Conservation (phyloP, 2,888 invertebrate genomes). For the Ectemnius cavifrons region DNA sequence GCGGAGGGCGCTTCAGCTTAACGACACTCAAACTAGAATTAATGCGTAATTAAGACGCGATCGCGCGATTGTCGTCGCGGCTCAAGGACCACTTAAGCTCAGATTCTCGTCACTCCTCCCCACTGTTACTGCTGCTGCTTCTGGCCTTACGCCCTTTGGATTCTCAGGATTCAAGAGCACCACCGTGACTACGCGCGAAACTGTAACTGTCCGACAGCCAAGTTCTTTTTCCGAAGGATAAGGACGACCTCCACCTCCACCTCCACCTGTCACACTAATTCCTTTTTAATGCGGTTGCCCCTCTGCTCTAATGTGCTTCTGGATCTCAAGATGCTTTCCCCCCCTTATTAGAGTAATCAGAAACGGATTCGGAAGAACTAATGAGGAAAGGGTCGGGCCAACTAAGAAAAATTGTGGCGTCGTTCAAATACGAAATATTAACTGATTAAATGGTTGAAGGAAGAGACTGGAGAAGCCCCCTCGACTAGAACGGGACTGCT, state of each 20-base stretch:
- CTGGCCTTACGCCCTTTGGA: slow-evolving; percentile 38
- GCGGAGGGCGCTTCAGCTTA: slow-evolving; percentile 57
- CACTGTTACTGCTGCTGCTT: not conserved
- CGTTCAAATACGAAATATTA: slow-evolving; percentile 13
- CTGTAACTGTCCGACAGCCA: slow-evolving; percentile 18
- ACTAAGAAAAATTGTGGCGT: not conserved
- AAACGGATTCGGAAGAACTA: not conserved
- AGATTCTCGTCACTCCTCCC: slow-evolving; percentile 19
- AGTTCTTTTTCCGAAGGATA: slow-evolving; percentile 9
- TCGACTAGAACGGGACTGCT: not conserved
- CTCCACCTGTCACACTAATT: slow-evolving; percentile 31
- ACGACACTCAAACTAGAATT: slow-evolving; percentile 66
- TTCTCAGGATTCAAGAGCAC: slow-evolving; percentile 45
- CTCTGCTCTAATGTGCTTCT: slow-evolving; percentile 5
- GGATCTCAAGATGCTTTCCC: slow-evolving; percentile 54
- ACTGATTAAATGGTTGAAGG: not conserved
- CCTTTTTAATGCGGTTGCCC: slow-evolving; percentile 35
- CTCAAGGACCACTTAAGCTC: slow-evolving; percentile 57
- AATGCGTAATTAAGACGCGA: slow-evolving; percentile 68
- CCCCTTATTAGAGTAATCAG: slow-evolving; percentile 5
- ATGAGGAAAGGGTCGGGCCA: not conserved
- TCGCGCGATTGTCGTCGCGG: slow-evolving; percentile 63
- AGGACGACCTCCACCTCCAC: not conserved
- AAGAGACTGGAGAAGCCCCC: not conserved
- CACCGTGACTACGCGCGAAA: slow-evolving; percentile 33